Evolutionary conservation across 92 coral and sea anemone genomes (phyloP).

Genomic region (Epizoanthus rinbou): DNA sequence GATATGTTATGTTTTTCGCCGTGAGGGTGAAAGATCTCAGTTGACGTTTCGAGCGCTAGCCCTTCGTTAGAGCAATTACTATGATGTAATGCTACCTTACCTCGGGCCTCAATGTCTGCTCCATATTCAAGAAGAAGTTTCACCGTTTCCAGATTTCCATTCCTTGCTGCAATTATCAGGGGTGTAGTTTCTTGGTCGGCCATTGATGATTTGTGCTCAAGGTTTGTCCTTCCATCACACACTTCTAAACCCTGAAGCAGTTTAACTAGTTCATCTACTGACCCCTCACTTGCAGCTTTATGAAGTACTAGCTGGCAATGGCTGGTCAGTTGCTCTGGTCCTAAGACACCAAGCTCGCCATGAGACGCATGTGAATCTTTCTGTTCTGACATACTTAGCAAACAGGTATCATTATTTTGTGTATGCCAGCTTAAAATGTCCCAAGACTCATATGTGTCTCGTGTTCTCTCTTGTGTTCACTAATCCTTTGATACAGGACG

Average conservation of each 20-base stretch:
- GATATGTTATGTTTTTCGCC: too few species aligned
- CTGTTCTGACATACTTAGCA: constrained; percentile 3
- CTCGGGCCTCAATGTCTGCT: constrained; percentile 78
- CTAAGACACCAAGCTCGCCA: too few species aligned
- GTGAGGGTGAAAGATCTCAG: too few species aligned
- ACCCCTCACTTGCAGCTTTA: constrained; percentile 72
- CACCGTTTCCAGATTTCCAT: constrained; percentile 78
- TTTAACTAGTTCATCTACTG: constrained; percentile 46
- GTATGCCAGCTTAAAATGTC: neutral
- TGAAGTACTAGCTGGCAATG: constrained; percentile 45
- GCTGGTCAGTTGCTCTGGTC: too few species aligned
- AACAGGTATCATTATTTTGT: neutral
- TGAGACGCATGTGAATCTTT: neutral
- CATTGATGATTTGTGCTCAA: constrained; percentile 49
- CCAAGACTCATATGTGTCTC: too few species aligned
- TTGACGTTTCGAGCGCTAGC: too few species aligned
- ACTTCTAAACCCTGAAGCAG: constrained; percentile 60
- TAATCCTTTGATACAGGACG: too few species aligned
- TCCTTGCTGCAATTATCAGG: constrained; percentile 73
- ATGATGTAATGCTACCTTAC: neutral
- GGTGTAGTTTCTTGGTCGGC: constrained; percentile 83
- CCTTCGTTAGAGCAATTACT: too few species aligned
- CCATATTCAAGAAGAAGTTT: constrained; percentile 70
- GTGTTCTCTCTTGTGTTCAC: too few species aligned
- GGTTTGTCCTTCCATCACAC: constrained; percentile 51